Conservation (phyloP, 2,113 vertebrate genomes). For the Isichthys henryi region DNA sequence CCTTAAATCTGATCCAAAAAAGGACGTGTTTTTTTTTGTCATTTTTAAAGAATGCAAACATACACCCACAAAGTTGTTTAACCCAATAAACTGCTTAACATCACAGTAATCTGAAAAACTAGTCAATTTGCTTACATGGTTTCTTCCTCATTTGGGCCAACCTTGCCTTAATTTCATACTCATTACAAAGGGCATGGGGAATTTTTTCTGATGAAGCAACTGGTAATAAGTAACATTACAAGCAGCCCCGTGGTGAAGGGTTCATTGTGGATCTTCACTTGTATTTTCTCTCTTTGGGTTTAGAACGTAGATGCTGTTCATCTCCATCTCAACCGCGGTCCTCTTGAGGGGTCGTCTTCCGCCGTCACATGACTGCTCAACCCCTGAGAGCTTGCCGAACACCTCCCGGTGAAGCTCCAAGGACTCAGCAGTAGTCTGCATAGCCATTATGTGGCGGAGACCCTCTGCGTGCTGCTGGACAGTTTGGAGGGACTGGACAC, state of each 20-base stretch:
- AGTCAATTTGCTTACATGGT: not conserved
- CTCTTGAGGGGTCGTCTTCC: slow-evolving; percentile 38
- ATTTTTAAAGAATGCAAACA: not conserved
- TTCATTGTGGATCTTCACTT: not conserved
- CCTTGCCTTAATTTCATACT: not conserved
- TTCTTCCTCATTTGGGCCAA: not conserved
- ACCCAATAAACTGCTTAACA: not conserved
- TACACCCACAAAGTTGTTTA: not conserved
- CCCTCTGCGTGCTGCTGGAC: slow-evolving; percentile 74
- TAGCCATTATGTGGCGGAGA: slow-evolving; percentile 64
- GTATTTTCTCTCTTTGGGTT: slow-evolving; percentile 7
- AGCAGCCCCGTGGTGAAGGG: not conserved
- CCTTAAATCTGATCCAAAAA: not conserved
- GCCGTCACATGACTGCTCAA: not conserved
- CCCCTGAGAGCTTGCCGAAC: slow-evolving; percentile 19
- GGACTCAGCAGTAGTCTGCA: slow-evolving; percentile 56
- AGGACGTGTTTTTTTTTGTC: not conserved
- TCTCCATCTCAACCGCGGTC: slow-evolving; percentile 36
- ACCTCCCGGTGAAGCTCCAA: slow-evolving; percentile 60
- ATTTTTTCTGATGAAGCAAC: not conserved
- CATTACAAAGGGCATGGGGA: not conserved
- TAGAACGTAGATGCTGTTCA: slow-evolving; percentile 34
- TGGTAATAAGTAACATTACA: not conserved
- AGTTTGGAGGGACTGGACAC: slow-evolving; percentile 63
- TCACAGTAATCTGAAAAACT: not conserved